Evolutionary conservation across 1,140 invertebrate genomes (phyloP).

Genomic region (Anastatus disparis): DNA sequence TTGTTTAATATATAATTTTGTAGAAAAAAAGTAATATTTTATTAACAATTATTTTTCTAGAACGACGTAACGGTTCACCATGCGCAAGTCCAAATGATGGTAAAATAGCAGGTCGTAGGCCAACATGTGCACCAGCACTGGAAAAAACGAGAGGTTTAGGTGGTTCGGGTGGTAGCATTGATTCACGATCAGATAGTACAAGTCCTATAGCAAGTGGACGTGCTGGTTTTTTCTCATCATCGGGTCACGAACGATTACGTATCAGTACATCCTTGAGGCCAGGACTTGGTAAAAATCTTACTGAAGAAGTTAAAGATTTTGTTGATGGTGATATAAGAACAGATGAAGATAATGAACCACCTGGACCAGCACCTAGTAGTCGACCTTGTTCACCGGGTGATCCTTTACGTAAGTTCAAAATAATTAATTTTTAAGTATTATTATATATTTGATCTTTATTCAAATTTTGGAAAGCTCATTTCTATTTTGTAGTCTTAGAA

Average conservation of each 20-base stretch:
- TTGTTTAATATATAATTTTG: no score
- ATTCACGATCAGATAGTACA: constrained; percentile 62
- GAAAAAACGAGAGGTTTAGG: constrained; percentile 62
- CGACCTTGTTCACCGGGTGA: constrained; percentile 62
- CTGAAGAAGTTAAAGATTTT: constrained; percentile 56
- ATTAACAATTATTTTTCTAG: no score
- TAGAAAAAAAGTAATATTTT: no score
- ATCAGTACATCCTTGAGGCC: constrained; percentile 51
- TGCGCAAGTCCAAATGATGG: constrained; percentile 59
- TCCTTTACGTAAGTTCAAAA: constrained; percentile 57
- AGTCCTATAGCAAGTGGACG: constrained; percentile 50
- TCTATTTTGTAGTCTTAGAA: no score
- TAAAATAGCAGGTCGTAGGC: constrained; percentile 47
- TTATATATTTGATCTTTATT: no score
- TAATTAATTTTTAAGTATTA: no score
- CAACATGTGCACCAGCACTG: constrained; percentile 55
- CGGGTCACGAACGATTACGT: constrained; percentile 52
- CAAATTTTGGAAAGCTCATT: no score
- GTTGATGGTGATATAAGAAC: constrained; percentile 58
- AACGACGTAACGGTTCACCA: constrained; percentile 51
- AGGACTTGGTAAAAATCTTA: constrained; percentile 55
- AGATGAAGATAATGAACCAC: constrained; percentile 65
- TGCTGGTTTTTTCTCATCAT: constrained; percentile 40
- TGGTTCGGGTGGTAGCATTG: constrained; percentile 61
- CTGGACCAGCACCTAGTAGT: constrained; percentile 63